Evolutionary conservation across 2,888 invertebrate species (phyloP).

Genomic region (Diabrotica balteata): DNA sequence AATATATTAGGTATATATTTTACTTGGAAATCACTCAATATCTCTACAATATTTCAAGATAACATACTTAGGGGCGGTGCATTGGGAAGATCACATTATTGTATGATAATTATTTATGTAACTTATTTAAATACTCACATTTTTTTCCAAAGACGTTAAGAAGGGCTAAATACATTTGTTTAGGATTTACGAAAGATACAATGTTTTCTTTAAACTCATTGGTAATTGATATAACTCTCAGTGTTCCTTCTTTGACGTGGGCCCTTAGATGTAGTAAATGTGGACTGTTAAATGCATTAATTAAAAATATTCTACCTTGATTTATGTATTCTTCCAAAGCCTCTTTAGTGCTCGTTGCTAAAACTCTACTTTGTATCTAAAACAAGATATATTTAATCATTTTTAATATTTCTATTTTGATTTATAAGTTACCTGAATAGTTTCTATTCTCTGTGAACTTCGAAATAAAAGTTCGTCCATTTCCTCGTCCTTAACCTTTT

Average conservation of each 20-base stretch:
- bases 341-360: slow-evolving; percentile 51
- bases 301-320: slow-evolving; percentile 44
- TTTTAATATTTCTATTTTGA: neutral
- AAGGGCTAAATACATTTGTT: slow-evolving; percentile 46
- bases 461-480: slow-evolving; percentile 57
- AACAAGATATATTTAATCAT: slow-evolving; percentile 17
- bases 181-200: slow-evolving; percentile 45
- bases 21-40: too few species aligned
- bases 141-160: slow-evolving; percentile 47
- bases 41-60: too few species aligned
- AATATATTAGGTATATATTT: too few species aligned
- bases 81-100: too few species aligned
- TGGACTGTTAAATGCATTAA: slow-evolving; percentile 48
- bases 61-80: too few species aligned
- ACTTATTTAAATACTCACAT: slow-evolving; percentile 45
- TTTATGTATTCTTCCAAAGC: slow-evolving; percentile 46
- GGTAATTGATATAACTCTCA: slow-evolving; percentile 42
- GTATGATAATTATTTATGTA: too few species aligned
- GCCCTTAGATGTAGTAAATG: slow-evolving; percentile 44
- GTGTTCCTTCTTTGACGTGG: slow-evolving; percentile 42
- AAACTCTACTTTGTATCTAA: slow-evolving; percentile 53
- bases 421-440: slow-evolving; percentile 50
- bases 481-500: slow-evolving; percentile 20
- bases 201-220: slow-evolving; percentile 44
- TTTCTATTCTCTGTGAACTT: slow-evolving; percentile 54